A percentile compares a stretch with the other conserved stretches of the same genome.
These are phyloP conservation scores for Petrocephalus microphthalmus DNA, from an alignment of 2,113 vertebrate species.

Conservation along the genomic window DNA sequence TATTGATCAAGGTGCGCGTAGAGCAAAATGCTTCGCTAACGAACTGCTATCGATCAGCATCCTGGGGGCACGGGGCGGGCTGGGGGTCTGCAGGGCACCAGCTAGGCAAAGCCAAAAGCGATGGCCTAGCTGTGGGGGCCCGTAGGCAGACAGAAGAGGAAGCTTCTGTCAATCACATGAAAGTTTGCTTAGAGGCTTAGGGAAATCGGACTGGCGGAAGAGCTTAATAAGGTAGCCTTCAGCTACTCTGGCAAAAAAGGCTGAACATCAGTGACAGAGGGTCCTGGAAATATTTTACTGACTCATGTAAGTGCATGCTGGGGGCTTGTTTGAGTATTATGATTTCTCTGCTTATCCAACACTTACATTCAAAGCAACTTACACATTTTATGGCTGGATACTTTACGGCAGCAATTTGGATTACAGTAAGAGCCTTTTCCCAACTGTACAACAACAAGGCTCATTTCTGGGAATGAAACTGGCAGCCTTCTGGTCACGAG, in stretches of 20 bases:
- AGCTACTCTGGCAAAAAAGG: neutral
- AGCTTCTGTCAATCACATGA: neutral
- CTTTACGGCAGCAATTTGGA: neutral
- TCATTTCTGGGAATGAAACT: neutral
- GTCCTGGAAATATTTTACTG: conserved; percentile 9
- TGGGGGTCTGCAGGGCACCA: neutral
- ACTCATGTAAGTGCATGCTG: neutral
- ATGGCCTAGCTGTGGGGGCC: neutral
- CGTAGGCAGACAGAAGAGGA: neutral
- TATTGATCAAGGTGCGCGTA: conserved; percentile 8
- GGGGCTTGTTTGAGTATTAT: neutral
- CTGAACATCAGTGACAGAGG: neutral
- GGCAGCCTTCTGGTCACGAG: neutral
- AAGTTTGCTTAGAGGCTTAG: neutral
- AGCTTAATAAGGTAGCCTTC: neutral
- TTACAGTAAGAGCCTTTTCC: neutral
- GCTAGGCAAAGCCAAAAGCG: neutral
- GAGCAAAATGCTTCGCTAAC: neutral
- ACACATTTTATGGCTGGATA: neutral
- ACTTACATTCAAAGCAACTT: conserved; percentile 1
- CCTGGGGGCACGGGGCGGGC: neutral
- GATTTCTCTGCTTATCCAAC: conserved; percentile 2
- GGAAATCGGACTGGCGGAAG: neutral
- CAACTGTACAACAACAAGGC: neutral
- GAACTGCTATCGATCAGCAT: neutral